phyloP scores from a whole-genome alignment of 2,888 invertebrate genomes.

The Caenorhabditis japonica region DNA sequence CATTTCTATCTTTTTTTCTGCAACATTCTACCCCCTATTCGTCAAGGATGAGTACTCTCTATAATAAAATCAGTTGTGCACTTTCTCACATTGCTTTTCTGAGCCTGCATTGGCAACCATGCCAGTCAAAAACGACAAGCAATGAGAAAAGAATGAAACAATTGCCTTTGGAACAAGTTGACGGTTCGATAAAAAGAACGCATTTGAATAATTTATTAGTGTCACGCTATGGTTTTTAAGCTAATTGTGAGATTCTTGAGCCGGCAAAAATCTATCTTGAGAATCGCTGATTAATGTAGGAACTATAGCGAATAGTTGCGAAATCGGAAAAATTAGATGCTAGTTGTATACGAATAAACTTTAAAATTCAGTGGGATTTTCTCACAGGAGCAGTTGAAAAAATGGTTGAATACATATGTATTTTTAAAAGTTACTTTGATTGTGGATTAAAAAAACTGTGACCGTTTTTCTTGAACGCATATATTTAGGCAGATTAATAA shows the following conservation, averaged over 20 bases:
- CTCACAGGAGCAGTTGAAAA: no score
- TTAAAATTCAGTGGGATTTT: no score
- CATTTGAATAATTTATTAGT: constrained; percentile 22
- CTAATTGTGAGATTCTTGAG: no score
- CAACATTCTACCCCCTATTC: no score
- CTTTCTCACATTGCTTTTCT: constrained; percentile 42
- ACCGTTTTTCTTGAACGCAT: no score
- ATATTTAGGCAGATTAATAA: no score
- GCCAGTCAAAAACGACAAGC: neutral
- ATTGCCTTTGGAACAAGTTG: neutral
- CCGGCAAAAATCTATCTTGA: constrained; percentile 29
- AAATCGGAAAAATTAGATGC: no score
- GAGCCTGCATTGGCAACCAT: neutral
- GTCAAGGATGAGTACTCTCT: constrained; percentile 47
- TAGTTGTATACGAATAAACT: no score
- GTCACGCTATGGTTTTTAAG: constrained; percentile 30
- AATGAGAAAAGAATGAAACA: neutral
- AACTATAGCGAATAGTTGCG: constrained; percentile 13
- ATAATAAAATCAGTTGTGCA: constrained; percentile 46
- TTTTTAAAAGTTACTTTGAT: no score
- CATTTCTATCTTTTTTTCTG: no score
- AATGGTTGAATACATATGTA: no score
- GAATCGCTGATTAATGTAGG: constrained; percentile 14
- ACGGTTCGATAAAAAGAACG: constrained; percentile 25
- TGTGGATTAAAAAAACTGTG: no score